Conservation (phyloP, 2,797 vertebrate species). For the Lindbergichthys nudifrons region DNA sequence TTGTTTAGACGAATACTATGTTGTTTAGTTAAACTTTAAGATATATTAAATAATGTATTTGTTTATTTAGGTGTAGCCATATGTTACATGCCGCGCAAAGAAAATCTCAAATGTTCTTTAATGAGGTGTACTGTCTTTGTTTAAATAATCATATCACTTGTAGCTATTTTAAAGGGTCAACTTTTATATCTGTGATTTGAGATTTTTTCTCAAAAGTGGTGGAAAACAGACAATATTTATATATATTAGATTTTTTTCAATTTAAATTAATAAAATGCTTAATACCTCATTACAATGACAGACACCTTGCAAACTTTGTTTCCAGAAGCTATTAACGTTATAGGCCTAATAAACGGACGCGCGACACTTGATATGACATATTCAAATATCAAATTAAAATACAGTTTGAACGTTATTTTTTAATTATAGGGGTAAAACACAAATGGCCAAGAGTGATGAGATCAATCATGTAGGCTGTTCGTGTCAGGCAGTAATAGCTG, state of each 20-base stretch:
- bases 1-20: conserved; percentile 45
- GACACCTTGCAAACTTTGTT: conserved; percentile 46
- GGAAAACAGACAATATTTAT: neutral
- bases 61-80: conserved; percentile 16
- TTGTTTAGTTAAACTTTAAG: conserved; percentile 15
- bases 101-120: neutral
- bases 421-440: conserved; percentile 68
- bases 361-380: conserved; percentile 43
- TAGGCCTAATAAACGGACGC: conserved; percentile 42
- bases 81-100: neutral
- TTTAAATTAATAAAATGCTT: conserved; percentile 4
- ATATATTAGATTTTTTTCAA: neutral
- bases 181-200: neutral
- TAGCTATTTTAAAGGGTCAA: conserved; percentile 19
- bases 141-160: conserved; percentile 35
- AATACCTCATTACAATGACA: neutral
- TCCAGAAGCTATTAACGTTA: neutral
- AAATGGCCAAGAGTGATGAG: conserved; percentile 68
- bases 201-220: neutral
- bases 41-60: neutral
- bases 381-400: conserved; percentile 62
- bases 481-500: conserved; percentile 69
- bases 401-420: conserved; percentile 54
- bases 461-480: conserved; percentile 75
- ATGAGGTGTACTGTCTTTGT: neutral